phyloP scores from a whole-genome alignment of 2,113 vertebrate genomes.

The Ursus arctos region DNA sequence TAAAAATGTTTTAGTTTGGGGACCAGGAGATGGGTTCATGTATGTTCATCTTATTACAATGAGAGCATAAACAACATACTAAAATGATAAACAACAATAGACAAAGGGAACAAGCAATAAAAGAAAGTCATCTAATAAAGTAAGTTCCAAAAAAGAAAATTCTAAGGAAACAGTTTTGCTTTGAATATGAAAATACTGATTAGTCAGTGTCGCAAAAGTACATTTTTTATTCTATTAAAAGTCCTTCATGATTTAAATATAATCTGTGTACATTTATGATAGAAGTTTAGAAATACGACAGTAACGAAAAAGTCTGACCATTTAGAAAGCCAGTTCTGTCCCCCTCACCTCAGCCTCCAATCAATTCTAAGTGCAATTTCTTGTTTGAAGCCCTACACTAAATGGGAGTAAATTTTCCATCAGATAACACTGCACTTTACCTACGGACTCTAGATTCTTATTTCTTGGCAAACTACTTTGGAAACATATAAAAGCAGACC shows the following conservation, averaged over 20 bases:
- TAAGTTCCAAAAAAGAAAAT: neutral
- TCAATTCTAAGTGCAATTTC: neutral
- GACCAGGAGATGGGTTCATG: neutral
- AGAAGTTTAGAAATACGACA: neutral
- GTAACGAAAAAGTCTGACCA: neutral
- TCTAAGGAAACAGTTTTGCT: conserved; percentile 14
- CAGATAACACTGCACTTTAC: neutral
- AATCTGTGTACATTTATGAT: neutral
- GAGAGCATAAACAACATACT: neutral
- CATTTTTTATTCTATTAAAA: neutral
- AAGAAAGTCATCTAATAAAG: neutral
- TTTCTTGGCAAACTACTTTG: neutral
- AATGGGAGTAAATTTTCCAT: neutral
- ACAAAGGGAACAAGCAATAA: neutral
- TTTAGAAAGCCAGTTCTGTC: neutral
- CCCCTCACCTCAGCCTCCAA: neutral
- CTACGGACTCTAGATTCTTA: neutral
- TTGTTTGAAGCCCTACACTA: neutral
- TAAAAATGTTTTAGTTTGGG: neutral
- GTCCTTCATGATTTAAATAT: conserved; percentile 17
- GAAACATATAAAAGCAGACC: conserved; percentile 3
- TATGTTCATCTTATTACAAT: neutral
- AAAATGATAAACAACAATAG: neutral
- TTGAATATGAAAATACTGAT: neutral
- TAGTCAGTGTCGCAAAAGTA: neutral